phyloP scores from a whole-genome alignment of 1,140 invertebrate genomes.

The Cydia fagiglandana region DNA sequence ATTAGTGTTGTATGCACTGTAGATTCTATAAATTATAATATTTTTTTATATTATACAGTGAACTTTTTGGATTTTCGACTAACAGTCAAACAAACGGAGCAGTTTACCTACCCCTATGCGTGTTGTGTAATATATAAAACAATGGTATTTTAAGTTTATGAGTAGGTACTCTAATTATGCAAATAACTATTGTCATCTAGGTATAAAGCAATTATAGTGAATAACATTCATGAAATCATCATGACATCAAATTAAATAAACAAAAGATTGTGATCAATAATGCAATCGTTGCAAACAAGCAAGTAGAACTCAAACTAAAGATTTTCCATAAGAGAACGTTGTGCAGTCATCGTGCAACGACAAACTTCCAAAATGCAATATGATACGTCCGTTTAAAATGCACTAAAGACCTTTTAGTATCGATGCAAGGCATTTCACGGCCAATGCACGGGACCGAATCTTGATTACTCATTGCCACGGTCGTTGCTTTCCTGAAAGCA shows the following conservation, averaged over 20 bases:
- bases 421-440: slow-evolving; percentile 6
- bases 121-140: too few relatives aligned
- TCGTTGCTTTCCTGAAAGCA: background rate
- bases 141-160: too few relatives aligned
- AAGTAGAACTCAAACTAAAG: background rate
- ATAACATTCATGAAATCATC: too few relatives aligned
- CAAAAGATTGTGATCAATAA: too few relatives aligned
- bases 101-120: too few relatives aligned
- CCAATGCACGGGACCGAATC: slow-evolving; percentile 12
- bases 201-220: too few relatives aligned
- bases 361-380: background rate
- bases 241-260: too few relatives aligned
- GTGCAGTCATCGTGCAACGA: slow-evolving; percentile 17
- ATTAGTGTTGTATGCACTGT: background rate
- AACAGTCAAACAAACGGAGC: too few relatives aligned
- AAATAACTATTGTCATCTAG: too few relatives aligned
- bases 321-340: background rate
- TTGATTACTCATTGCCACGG: slow-evolving; percentile 19
- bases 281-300: background rate
- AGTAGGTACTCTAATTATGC: too few relatives aligned
- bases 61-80: too few relatives aligned
- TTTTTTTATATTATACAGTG: too few relatives aligned
- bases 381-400: background rate
- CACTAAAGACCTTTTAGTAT: background rate
- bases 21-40: background rate